Percentiles rank a stretch among this genome's conserved stretches.
phyloP scores from a whole-genome alignment of 23 tunicate genomes.

The Phallusia fumigata region DNA sequence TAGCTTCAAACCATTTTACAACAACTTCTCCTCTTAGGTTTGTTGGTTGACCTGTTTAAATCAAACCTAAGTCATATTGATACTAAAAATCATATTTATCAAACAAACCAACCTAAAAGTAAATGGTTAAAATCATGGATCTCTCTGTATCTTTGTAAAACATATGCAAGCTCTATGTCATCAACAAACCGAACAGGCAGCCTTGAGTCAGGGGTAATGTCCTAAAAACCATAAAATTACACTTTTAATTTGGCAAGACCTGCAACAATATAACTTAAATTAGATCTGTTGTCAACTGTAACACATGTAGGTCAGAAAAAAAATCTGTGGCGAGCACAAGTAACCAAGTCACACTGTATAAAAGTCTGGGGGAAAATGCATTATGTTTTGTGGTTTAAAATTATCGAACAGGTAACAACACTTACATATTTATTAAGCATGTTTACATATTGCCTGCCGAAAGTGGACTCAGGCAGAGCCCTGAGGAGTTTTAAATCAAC shows the following conservation, averaged over 20 bases:
- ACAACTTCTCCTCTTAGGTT: constrained; percentile 81
- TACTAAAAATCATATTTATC: background rate
- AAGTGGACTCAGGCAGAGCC: constrained; percentile 55
- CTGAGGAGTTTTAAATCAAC: constrained; percentile 51
- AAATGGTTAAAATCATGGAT: constrained; percentile 92
- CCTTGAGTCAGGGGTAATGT: constrained; percentile 90
- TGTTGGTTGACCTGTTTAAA: constrained; percentile 60
- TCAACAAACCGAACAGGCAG: constrained; percentile 78
- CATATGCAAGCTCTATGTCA: constrained; percentile 74
- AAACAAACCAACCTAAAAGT: constrained; percentile 48
- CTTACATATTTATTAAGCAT: constrained; percentile 88
- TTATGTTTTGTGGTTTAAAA: too few relatives aligned
- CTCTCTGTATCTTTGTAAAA: constrained; percentile 91
- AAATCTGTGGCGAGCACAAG: too few relatives aligned
- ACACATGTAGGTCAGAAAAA: too few relatives aligned
- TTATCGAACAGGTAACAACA: background rate
- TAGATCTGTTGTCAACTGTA: too few relatives aligned
- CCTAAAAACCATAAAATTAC: constrained; percentile 18
- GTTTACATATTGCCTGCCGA: constrained; percentile 79
- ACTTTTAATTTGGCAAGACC: background rate
- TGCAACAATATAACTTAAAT: too few relatives aligned
- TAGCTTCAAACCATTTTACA: constrained; percentile 92
- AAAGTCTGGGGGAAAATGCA: too few relatives aligned
- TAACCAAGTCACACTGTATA: too few relatives aligned
- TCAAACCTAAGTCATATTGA: background rate